Conservation (phyloP, 2,113 vertebrate genomes). For the Erinaceus europaeus region DNA sequence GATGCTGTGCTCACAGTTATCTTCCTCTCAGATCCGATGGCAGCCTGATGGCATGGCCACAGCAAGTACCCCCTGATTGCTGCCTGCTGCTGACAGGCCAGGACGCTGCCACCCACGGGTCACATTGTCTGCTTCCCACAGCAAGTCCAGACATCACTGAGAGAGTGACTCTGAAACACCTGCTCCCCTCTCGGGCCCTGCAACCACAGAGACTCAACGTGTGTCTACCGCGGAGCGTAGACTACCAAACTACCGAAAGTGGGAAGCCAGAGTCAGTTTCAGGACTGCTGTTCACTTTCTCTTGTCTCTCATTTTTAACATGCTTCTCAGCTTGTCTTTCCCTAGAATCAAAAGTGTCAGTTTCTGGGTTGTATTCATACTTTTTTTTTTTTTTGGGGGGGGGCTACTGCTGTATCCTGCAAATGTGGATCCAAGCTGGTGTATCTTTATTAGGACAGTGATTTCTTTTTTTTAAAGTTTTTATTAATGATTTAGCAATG, state of each 20-base stretch:
- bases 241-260: background rate
- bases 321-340: background rate
- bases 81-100: background rate
- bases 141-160: too few relatives aligned
- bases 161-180: background rate
- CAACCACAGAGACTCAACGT: background rate
- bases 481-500: too few relatives aligned
- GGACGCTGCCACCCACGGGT: background rate
- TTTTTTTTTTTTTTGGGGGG: too few relatives aligned
- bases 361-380: background rate
- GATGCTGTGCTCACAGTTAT: background rate
- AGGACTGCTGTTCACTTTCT: too few relatives aligned
- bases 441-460: background rate
- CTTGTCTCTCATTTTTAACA: background rate
- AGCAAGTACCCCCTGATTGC: background rate
- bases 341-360: accelerated
- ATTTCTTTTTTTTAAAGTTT: too few relatives aligned
- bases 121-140: background rate
- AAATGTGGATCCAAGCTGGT: accelerated
- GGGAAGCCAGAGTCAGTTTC: background rate
- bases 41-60: background rate
- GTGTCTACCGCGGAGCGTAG: background rate
- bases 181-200: background rate
- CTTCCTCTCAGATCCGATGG: background rate
- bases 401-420: background rate